Conservation (phyloP, 2,113 vertebrate species). For the Sphyrna mokarran region DNA sequence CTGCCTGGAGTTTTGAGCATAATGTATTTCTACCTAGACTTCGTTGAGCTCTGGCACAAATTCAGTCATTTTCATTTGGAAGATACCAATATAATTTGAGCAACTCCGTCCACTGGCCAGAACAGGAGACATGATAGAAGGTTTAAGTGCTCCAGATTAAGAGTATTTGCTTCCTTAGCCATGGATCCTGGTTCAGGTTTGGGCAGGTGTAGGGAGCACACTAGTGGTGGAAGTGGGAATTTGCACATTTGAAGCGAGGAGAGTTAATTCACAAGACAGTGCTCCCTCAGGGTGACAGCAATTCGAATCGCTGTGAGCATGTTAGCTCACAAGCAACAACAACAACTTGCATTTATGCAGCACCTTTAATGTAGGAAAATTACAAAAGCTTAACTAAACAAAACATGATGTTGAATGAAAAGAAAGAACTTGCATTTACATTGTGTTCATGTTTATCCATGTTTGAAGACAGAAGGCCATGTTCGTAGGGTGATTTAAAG, state of each 20-base stretch:
- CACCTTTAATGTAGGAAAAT: background rate
- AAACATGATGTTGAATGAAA: background rate
- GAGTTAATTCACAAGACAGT: background rate
- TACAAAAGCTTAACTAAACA: background rate
- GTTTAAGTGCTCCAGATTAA: background rate
- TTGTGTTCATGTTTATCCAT: background rate
- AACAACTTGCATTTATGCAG: background rate
- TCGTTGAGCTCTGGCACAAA: background rate
- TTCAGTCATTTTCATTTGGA: background rate
- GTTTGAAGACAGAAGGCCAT: background rate
- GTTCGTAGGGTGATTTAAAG: no score
- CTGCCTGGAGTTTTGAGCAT: background rate
- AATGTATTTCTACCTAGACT: background rate
- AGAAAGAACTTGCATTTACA: background rate
- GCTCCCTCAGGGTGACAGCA: background rate
- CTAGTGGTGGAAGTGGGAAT: background rate
- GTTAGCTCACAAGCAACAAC: background rate
- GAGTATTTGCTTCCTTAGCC: background rate
- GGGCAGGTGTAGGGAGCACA: background rate
- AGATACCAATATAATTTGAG: background rate
- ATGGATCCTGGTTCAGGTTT: background rate
- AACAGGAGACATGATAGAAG: background rate
- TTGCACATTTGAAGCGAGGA: background rate
- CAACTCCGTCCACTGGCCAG: background rate
- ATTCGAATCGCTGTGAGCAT: background rate